Evolutionary conservation across 2,888 invertebrate genomes (phyloP), one percentile per base, ranked within the genome.

Genomic region (Stenichneumon culpator): DNA sequence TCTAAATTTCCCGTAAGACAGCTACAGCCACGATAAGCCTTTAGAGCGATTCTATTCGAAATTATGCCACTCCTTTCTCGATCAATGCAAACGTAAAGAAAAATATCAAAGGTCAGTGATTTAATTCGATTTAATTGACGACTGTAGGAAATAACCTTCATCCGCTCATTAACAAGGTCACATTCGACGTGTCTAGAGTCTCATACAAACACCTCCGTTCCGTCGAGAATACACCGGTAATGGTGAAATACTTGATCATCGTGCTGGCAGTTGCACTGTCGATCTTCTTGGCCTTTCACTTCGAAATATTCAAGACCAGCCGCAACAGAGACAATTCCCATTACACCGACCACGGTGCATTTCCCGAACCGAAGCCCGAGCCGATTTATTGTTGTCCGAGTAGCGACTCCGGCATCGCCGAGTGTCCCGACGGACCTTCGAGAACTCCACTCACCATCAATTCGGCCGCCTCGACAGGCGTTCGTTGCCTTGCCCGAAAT

Each of bases 191-290:
- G 28, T 60, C 14, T 9, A 44, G 19, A 32, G 63, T 44, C 11
- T 50, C 28, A 19, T n/a, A 7, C 7, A 14, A n/a, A 2, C 3
- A n/a, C 14, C 2, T 32, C 32, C n/a, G 22, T 54, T 3, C n/a
- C 36, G 1, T 11, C 11, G 9, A 3, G 2, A 16, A 68, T 32
- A 28, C 36, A 19, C 36, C 54, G 82, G 86, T 86, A 25, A 86
- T 86, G 86, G 72, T 86, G 80, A 86, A 80, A 57, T 54, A 80
- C 36, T 78, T 75, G 44, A 50, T 86, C 14, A 28, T 63, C 67
- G 82, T 78, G 2, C 44, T 86, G 39, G 39, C 82, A 4, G 65
- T 86, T 19, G 80, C 54, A 28, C 39, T 86, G 44, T 67, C 80
- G 4, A 54, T 86, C 32, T 86, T 80, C 28, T 60, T 77, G 63